Evolutionary conservation across 2,797 vertebrate genomes (phyloP), one percentile per base, ranked within the genome.

Genomic region (Diceros bicornis): DNA sequence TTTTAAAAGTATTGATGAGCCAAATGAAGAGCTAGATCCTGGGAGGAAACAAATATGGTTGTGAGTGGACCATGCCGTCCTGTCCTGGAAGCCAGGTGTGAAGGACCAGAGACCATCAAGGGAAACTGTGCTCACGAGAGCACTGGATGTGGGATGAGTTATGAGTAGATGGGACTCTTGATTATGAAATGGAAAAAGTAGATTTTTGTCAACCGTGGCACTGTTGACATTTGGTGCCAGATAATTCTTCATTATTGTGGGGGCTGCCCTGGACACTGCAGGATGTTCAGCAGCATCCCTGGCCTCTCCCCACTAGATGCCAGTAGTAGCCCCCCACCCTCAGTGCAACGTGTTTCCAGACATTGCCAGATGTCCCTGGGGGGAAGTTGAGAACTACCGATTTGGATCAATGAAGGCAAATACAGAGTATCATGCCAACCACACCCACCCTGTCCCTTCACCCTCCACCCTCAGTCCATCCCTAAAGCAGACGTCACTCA

Each of bases 311-410:
- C 9, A 4, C 14, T 20, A 16, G 50, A 32, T 4, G 9, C 10
- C 50, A 25, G 18, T 0, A n/a, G 3, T 10, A 29, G 0, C 5
- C 0, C 4, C 29, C 23, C 0, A 11, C 5, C 4, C 3, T 41
- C 4, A 4, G 41, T 1, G 57, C 10, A 13, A 37, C 3, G 1
- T 1, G 7, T 8, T 47, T 79, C 37, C 21, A 57, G n/a, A 27
- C 2, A 18, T 29, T 5, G 12, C 12, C 50, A 32, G 18, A 2
- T 72, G 47, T 47, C 12, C 34, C 21, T 20, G 17, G 7, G 21
- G 4, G 61, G 13, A 6, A 41, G 1, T 2, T 50, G 52, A 79
- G 44, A 34, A 57, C 11, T 6, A 3, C 1, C 8, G n/a, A 69
- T 41, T 20, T 14, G 50, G 8, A 90, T 13, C 16, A 13, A 7